Conservation (phyloP, 2,797 vertebrate species). For the Scolopax bukidnonensis region DNA sequence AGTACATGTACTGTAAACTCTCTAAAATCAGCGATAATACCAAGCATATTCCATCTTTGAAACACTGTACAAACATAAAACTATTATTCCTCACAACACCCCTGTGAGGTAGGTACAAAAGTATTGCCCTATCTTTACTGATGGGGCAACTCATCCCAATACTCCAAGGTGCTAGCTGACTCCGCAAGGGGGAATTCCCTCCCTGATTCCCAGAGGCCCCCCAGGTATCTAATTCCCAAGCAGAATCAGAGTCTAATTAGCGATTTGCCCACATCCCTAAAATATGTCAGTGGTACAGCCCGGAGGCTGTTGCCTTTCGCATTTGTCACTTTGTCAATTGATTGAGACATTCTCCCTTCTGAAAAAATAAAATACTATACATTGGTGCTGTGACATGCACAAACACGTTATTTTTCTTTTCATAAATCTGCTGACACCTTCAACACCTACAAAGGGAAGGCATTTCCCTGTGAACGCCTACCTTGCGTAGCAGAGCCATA, state of each 20-base stretch:
- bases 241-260: background rate
- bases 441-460: background rate
- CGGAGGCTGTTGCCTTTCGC: background rate
- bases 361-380: background rate
- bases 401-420: background rate
- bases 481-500: background rate
- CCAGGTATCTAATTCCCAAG: background rate
- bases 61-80: constrained; percentile 45
- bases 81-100: constrained; percentile 68
- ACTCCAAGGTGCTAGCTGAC: constrained; percentile 43
- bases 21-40: constrained; percentile 33
- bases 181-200: background rate
- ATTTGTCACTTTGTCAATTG: background rate
- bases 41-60: constrained; percentile 33
- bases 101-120: constrained; percentile 64
- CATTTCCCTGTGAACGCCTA: background rate
- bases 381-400: background rate
- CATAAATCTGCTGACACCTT: background rate
- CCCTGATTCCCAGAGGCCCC: background rate
- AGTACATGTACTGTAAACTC: constrained; percentile 24
- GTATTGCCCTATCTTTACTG: background rate
- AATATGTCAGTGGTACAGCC: background rate
- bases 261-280: background rate
- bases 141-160: background rate
- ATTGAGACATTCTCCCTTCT: background rate